These are phyloP conservation scores for Polyodon spathula DNA, from an alignment of 2,113 vertebrate genomes.

Conservation along the genomic window DNA sequence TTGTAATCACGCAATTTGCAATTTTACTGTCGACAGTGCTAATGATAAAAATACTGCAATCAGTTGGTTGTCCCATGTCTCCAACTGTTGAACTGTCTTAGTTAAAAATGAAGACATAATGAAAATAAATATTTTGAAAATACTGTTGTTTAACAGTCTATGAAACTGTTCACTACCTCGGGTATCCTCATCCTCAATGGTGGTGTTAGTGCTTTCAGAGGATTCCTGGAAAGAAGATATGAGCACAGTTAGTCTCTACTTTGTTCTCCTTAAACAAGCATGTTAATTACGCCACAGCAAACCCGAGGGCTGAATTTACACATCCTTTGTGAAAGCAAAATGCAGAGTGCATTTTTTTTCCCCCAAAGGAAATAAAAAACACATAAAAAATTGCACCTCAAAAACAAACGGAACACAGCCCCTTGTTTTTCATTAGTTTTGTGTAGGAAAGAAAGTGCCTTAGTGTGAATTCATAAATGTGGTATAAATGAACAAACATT, in stretches of 20 bases:
- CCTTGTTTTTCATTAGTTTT: conserved; percentile 1
- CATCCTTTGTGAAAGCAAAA: background rate
- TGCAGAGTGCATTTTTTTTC: background rate
- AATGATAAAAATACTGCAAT: too few species aligned
- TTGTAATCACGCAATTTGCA: too few species aligned
- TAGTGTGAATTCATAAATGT: too few species aligned
- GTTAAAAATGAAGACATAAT: too few species aligned
- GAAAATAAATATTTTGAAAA: too few species aligned
- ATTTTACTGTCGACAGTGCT: too few species aligned
- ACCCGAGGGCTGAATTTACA: background rate
- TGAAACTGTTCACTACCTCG: conserved; percentile 72
- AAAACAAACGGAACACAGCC: conserved; percentile 12
- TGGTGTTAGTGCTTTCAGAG: conserved; percentile 95
- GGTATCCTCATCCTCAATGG: conserved; percentile 94
- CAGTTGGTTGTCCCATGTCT: too few species aligned
- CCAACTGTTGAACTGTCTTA: too few species aligned
- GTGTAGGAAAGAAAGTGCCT: background rate
- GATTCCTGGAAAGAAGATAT: conserved; percentile 78
- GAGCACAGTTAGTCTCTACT: conserved; percentile 15
- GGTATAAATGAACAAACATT: too few species aligned
- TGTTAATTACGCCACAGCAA: background rate
- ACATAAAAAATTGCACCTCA: conserved; percentile 20
- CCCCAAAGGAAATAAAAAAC: background rate
- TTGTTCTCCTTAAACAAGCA: background rate
- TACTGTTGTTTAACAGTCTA: too few species aligned